phyloP scores from a whole-genome alignment of 2,888 invertebrate species.

The Lathronympha strigana region DNA sequence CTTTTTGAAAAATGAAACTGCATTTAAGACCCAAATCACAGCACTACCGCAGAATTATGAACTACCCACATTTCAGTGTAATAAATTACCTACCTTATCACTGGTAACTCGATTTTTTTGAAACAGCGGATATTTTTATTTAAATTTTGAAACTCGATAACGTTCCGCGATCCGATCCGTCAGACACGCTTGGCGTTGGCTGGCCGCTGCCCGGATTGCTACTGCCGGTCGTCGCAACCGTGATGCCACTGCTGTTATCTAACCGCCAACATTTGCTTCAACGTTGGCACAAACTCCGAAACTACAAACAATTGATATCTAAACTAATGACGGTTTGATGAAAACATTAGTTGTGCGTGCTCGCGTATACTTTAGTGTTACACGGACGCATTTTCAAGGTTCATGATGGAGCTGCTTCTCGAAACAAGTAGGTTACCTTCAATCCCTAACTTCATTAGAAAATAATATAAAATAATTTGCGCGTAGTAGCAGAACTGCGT shows the following conservation, averaged over 20 bases:
- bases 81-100: slow-evolving; percentile 32
- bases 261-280: slow-evolving; percentile 24
- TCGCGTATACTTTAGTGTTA: slow-evolving; percentile 21
- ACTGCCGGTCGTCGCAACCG: slow-evolving; percentile 33
- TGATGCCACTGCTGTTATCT: slow-evolving; percentile 34
- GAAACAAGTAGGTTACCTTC: not conserved
- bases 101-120: slow-evolving; percentile 18
- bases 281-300: slow-evolving; percentile 24
- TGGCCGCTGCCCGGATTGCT: slow-evolving; percentile 31
- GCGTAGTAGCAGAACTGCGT: too few species aligned
- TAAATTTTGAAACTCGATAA: slow-evolving; percentile 12
- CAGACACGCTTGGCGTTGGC: slow-evolving; percentile 26
- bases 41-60: not conserved
- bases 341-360: slow-evolving; percentile 7
- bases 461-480: not conserved
- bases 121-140: slow-evolving; percentile 7
- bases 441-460: not conserved
- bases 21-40: not conserved
- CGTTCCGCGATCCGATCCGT: slow-evolving; percentile 11
- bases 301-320: slow-evolving; percentile 17
- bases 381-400: slow-evolving; percentile 27
- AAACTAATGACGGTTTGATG: slow-evolving; percentile 11
- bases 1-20: not conserved
- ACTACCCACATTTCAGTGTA: slow-evolving; percentile 13
- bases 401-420: not conserved